phyloP scores from a whole-genome alignment of 2,888 invertebrate species.

The Mimas tiliae region DNA sequence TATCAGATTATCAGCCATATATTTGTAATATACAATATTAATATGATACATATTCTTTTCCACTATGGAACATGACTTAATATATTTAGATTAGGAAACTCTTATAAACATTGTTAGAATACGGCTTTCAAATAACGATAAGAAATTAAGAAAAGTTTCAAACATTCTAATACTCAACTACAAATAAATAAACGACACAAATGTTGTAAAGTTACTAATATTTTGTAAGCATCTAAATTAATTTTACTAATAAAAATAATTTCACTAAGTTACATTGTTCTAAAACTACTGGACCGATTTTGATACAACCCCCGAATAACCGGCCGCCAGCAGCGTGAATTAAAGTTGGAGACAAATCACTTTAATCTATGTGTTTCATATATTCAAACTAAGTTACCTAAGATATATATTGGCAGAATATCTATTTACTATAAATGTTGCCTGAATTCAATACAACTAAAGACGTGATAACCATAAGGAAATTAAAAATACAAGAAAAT shows the following conservation, averaged over 20 bases:
- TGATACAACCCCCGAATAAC: background rate
- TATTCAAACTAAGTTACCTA: slow-evolving; percentile 34
- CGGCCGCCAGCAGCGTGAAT: slow-evolving; percentile 7
- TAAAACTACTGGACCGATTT: slow-evolving; percentile 41
- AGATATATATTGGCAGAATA: slow-evolving; percentile 3
- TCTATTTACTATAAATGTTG: background rate
- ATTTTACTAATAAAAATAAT: slow-evolving; percentile 30
- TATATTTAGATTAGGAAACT: slow-evolving; percentile 8
- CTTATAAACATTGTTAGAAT: background rate
- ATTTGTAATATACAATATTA: slow-evolving; percentile 17
- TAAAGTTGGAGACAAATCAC: slow-evolving; percentile 20
- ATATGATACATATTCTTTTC: slow-evolving; percentile 19
- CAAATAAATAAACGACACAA: background rate
- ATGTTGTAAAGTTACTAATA: slow-evolving; percentile 5
- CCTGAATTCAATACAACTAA: background rate
- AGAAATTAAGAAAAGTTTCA: background rate
- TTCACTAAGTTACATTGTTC: slow-evolving; percentile 28
- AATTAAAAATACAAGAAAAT: background rate
- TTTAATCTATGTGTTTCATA: background rate
- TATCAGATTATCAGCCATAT: slow-evolving; percentile 14
- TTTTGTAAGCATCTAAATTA: slow-evolving; percentile 9
- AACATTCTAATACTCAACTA: background rate
- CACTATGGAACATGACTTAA: slow-evolving; percentile 14
- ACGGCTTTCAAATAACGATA: background rate
- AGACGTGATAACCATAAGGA: background rate